Evolutionary conservation across 1,140 invertebrate species (phyloP).

Genomic region (Cryptotermes secundus): DNA sequence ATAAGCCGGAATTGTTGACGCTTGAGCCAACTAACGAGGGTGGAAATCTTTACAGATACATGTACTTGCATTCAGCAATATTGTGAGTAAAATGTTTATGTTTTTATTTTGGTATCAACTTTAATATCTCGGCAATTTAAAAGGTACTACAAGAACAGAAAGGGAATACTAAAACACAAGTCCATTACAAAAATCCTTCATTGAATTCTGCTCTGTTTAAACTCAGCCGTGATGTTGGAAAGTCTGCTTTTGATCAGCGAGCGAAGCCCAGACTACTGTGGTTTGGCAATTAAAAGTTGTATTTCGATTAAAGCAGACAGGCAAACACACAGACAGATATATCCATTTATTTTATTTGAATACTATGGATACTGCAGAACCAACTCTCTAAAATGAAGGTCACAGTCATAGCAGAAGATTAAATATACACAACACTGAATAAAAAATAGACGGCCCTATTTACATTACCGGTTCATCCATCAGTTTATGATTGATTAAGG

Average conservation of each 20-base stretch:
- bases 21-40: no score
- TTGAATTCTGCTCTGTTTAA: neutral
- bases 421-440: neutral
- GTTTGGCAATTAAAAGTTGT: neutral
- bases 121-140: neutral
- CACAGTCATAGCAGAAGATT: neutral
- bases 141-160: neutral
- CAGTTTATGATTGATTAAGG: neutral
- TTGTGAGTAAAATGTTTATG: neutral
- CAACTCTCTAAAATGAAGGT: neutral
- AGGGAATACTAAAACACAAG: neutral
- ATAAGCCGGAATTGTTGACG: no score
- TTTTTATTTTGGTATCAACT: neutral
- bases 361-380: neutral
- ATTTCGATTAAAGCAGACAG: neutral
- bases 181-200: slow-evolving; percentile 10
- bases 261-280: neutral
- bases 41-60: no score
- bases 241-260: neutral
- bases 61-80: no score
- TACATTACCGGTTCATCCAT: neutral
- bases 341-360: neutral
- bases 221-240: neutral
- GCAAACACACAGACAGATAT: neutral
- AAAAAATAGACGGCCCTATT: neutral